These are phyloP conservation scores for Delichon dasypus DNA, from an alignment of 2,797 vertebrate species.

Conservation along the genomic window DNA sequence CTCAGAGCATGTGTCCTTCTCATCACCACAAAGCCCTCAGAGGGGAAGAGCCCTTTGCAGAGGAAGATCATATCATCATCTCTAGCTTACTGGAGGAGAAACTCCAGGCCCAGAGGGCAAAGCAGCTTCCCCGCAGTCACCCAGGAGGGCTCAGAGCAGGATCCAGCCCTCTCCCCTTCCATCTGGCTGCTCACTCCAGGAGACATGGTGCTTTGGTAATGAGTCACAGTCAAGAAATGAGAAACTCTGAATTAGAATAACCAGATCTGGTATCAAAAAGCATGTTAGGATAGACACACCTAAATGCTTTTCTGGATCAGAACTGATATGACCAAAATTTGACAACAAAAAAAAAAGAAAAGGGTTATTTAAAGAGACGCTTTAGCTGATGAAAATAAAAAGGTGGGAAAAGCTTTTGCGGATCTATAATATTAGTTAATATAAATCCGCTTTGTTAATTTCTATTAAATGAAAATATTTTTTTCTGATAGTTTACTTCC, in stretches of 20 bases:
- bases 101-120: neutral
- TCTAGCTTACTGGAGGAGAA: neutral
- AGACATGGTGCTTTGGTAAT: neutral
- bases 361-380: neutral
- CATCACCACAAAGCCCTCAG: fast-evolving
- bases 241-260: neutral
- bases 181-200: neutral
- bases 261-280: neutral
- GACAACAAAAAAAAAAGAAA: neutral
- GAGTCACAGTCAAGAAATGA: neutral
- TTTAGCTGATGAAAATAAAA: neutral
- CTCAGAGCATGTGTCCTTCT: fast-evolving
- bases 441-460: neutral
- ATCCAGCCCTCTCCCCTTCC: neutral
- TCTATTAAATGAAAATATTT: neutral
- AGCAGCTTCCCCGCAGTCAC: neutral
- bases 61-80: neutral
- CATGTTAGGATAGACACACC: neutral
- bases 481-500: neutral
- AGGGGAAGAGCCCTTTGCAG: neutral
- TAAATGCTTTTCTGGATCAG: neutral
- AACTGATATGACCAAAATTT: neutral
- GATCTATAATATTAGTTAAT: neutral
- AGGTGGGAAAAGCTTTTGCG: neutral
- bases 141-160: neutral